Percentiles rank a stretch among this genome's conserved stretches.
phyloP scores from a whole-genome alignment of 1,140 invertebrate genomes.

The Elymnias hypermnestra region DNA sequence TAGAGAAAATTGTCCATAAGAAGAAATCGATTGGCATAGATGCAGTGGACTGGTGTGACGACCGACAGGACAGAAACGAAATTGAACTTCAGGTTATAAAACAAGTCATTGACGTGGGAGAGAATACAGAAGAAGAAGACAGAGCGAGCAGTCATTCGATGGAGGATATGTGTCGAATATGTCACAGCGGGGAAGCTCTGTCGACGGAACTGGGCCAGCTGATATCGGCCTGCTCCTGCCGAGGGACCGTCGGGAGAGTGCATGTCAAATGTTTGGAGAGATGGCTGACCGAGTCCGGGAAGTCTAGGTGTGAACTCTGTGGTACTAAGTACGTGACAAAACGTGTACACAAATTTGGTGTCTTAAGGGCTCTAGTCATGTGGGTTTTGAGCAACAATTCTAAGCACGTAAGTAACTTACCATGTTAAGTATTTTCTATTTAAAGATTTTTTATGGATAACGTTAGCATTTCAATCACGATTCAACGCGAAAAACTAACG shows the following conservation, averaged over 20 bases:
- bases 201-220: slow-evolving; percentile 43
- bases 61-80: slow-evolving; percentile 13
- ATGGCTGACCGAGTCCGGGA: slow-evolving; percentile 81
- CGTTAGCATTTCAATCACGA: no score
- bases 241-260: slow-evolving; percentile 81
- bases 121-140: slow-evolving; percentile 30
- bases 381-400: slow-evolving; percentile 77
- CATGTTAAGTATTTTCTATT: no score
- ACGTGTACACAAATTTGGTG: slow-evolving; percentile 75
- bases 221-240: slow-evolving; percentile 76
- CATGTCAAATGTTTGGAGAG: slow-evolving; percentile 82
- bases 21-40: slow-evolving; percentile 26
- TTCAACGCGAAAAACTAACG: no score
- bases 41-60: slow-evolving; percentile 30
- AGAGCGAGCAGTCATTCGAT: slow-evolving; percentile 37
- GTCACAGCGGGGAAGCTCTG: slow-evolving; percentile 52
- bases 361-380: slow-evolving; percentile 69
- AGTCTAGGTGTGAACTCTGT: slow-evolving; percentile 78
- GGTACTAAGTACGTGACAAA: slow-evolving; percentile 75
- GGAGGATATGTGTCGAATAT: slow-evolving; percentile 65
- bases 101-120: slow-evolving; percentile 18
- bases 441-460: no score
- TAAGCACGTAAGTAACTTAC: slow-evolving; percentile 64
- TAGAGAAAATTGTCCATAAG: slow-evolving; percentile 25
- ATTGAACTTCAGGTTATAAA: slow-evolving; percentile 12